A percentile compares a stretch with the other conserved stretches of the same genome.
These are phyloP conservation scores for Heliconius himera DNA, from an alignment of 1,140 invertebrate genomes.

Conservation along the genomic window DNA sequence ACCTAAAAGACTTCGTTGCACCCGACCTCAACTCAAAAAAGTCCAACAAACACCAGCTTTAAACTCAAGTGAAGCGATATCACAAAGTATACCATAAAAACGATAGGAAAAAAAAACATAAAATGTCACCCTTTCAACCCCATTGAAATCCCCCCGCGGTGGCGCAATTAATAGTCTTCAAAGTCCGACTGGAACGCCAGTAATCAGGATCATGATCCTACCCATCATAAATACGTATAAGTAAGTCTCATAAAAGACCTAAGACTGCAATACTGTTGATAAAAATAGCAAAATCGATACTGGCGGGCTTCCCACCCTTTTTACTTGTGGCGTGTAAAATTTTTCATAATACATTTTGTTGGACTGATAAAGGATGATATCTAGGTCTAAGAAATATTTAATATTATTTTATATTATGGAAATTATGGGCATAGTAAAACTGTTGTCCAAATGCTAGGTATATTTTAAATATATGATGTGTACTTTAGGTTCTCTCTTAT, in stretches of 20 bases:
- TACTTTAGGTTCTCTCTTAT: too few relatives aligned
- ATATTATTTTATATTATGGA: too few relatives aligned
- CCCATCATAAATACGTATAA: constrained; percentile 6
- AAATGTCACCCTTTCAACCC: constrained; percentile 12
- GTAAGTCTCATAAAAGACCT: constrained; percentile 13
- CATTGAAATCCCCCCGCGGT: constrained; percentile 12
- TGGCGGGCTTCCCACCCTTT: not conserved
- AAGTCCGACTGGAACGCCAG: constrained; percentile 20
- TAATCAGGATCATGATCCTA: constrained; percentile 28
- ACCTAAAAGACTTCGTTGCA: not conserved
- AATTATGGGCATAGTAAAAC: too few relatives aligned
- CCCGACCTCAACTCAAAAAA: not conserved
- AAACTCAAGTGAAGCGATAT: not conserved
- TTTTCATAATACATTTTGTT: not conserved
- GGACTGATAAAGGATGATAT: not conserved
- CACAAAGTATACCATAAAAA: not conserved
- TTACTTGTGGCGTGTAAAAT: not conserved
- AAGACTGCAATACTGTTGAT: constrained; percentile 19
- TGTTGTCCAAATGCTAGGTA: too few relatives aligned
- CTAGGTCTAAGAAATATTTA: not conserved
- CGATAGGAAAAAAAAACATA: not conserved
- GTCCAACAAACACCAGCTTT: not conserved
- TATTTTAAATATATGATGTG: too few relatives aligned
- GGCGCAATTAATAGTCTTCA: constrained; percentile 30
- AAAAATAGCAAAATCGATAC: constrained; percentile 28